Base-by-base conservation (phyloP, 2,113 vertebrate genomes). In the Callionymus lyra region DNA sequence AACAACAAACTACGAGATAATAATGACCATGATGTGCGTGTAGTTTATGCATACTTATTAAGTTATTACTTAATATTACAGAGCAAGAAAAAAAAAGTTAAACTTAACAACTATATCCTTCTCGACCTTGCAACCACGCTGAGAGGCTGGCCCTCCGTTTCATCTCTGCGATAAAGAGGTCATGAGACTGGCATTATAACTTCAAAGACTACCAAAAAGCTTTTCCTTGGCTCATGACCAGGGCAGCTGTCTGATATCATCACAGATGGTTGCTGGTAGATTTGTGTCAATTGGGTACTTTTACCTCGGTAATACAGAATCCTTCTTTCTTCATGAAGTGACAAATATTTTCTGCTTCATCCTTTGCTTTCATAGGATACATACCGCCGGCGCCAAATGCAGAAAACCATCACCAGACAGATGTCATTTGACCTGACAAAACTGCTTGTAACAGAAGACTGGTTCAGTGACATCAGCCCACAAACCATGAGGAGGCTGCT, bases 351-450 rank as follows among this genome's bases (percentile, higher is more conserved):
- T 14, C 31, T 43, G 11, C 3, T 11, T 44, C 31, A 37, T 37
- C 6, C 13, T 13, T 3, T 34, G 1, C 13, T 34, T 8, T 2
- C 6, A 11, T 56, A 99, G 93, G 94, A 99, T 53, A 99, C 94
- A 4, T 97, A 96, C 58, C 84, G 93, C 17, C 84, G 94, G 3
- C 84, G 95, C 12, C 93, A 98, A 76, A 93, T 97, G 86, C 93
- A 97, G 57, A 87, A 93, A 13, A 87, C 89, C 6, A 72, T 99
- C 50, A 97, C 93, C 1, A 87, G 94, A 12, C 95, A 98, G 63
- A 97, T 98, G 94, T 99, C 95, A 49, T 99, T 97, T 27, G 95
- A 99, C 61, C 83, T 99, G 53, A 96, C 95, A 16, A 99, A 99
- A 62, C 81, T 99, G 56, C 76, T 99, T 72, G 88, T 98, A 44